Conservation (phyloP, 2,113 vertebrate genomes). For the Chinchilla lanigera region DNA sequence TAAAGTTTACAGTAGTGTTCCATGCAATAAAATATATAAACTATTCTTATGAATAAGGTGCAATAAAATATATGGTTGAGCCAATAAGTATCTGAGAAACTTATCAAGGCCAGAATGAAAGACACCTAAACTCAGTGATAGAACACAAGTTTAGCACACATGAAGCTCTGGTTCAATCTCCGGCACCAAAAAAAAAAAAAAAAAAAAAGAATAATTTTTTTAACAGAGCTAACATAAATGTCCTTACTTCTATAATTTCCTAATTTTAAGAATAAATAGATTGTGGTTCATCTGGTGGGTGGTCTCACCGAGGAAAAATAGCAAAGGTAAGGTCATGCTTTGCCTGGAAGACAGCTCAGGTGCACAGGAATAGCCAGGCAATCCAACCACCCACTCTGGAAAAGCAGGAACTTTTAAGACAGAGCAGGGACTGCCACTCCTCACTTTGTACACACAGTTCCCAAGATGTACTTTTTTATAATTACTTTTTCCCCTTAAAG, state of each 20-base stretch:
- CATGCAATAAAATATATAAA: constrained; percentile 64
- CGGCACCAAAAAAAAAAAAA: background rate
- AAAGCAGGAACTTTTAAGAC: background rate
- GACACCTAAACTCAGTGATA: background rate
- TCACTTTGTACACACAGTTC: background rate
- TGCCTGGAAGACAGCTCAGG: background rate
- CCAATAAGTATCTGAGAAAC: constrained; percentile 24
- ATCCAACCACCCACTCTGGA: background rate
- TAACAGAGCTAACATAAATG: background rate
- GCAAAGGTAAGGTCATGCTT: background rate
- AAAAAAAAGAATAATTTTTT: background rate
- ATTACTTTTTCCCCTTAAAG: background rate
- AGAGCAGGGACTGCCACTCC: fast-evolving
- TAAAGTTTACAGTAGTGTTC: constrained; percentile 64
- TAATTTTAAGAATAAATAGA: background rate
- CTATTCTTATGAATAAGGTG: constrained; percentile 24
- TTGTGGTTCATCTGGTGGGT: background rate
- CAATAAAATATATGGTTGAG: constrained; percentile 75
- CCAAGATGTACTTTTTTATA: background rate
- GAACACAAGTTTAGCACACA: background rate
- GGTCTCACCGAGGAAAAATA: background rate
- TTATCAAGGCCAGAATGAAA: constrained; percentile 17
- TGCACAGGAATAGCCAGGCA: background rate
- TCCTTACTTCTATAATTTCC: background rate
- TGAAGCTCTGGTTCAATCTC: background rate